Percentiles rank a stretch among this genome's conserved stretches.
These are phyloP conservation scores for Pararge aegeria DNA, from an alignment of 1,140 invertebrate species.

Conservation along the genomic window DNA sequence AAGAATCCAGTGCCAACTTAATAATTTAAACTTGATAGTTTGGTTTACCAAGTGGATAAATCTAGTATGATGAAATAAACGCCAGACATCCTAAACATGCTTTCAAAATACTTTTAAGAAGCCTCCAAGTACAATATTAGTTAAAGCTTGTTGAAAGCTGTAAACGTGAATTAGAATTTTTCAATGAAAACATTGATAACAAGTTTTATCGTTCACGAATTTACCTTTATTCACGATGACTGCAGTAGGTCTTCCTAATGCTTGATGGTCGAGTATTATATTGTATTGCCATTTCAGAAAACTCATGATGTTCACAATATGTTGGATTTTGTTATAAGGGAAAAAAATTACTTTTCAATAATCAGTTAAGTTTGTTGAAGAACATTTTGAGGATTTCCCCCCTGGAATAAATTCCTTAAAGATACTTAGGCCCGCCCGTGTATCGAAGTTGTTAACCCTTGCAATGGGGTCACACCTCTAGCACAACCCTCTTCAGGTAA, in stretches of 20 bases:
- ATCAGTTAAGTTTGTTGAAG: slow-evolving; percentile 44
- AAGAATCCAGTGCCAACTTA: too few relatives aligned
- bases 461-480: slow-evolving; percentile 80
- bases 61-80: too few relatives aligned
- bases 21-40: too few relatives aligned
- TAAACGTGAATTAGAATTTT: too few relatives aligned
- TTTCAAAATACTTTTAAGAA: too few relatives aligned
- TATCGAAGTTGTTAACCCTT: slow-evolving; percentile 80
- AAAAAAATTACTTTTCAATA: slow-evolving; percentile 51
- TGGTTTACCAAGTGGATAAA: too few relatives aligned
- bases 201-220: slow-evolving; percentile 17
- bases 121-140: too few relatives aligned
- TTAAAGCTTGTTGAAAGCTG: too few relatives aligned
- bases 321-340: slow-evolving; percentile 31
- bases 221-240: slow-evolving; percentile 31
- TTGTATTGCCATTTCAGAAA: slow-evolving; percentile 66
- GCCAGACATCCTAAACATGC: neutral
- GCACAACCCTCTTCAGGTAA: slow-evolving; percentile 80
- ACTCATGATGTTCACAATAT: slow-evolving; percentile 54
- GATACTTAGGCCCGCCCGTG: slow-evolving; percentile 77
- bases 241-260: slow-evolving; percentile 21
- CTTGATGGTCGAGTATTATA: slow-evolving; percentile 34
- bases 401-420: slow-evolving; percentile 77
- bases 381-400: slow-evolving; percentile 56
- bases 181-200: too few relatives aligned